Conservation (phyloP, 64 coral and sea anemone species). For the Astreopora myriophthalma region DNA sequence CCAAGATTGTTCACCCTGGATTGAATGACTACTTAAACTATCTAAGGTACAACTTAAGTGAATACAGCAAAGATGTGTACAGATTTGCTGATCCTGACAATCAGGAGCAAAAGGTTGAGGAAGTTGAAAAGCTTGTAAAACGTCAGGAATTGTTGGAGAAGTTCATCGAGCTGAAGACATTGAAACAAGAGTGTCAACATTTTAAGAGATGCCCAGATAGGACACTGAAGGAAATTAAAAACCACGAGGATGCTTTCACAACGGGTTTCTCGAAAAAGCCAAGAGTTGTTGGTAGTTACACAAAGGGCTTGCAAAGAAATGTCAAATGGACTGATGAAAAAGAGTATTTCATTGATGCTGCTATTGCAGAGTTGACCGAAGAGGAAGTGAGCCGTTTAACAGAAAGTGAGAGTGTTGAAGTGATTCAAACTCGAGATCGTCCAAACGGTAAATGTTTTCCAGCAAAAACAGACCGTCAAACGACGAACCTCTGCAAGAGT, state of each 20-base stretch:
- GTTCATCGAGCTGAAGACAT: background rate
- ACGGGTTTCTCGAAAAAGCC: background rate
- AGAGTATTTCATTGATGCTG: slow-evolving; percentile 15
- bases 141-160: background rate
- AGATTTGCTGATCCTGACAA: background rate
- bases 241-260: background rate
- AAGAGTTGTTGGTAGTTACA: background rate
- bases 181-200: background rate
- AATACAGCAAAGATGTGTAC: background rate
- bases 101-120: no score
- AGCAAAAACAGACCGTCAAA: background rate
- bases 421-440: background rate
- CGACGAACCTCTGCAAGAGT: background rate
- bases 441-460: background rate
- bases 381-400: background rate
- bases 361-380: background rate
- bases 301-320: background rate
- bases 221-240: background rate
- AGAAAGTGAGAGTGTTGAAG: background rate
- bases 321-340: background rate
- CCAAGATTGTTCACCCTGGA: background rate
- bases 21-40: background rate
- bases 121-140: background rate
- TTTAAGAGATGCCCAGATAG: background rate
- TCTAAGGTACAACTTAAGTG: background rate